Percentiles rank a stretch among this genome's conserved stretches.
Evolutionary conservation across 2,113 vertebrate species (phyloP).

Genomic region (Cygnus atratus): DNA sequence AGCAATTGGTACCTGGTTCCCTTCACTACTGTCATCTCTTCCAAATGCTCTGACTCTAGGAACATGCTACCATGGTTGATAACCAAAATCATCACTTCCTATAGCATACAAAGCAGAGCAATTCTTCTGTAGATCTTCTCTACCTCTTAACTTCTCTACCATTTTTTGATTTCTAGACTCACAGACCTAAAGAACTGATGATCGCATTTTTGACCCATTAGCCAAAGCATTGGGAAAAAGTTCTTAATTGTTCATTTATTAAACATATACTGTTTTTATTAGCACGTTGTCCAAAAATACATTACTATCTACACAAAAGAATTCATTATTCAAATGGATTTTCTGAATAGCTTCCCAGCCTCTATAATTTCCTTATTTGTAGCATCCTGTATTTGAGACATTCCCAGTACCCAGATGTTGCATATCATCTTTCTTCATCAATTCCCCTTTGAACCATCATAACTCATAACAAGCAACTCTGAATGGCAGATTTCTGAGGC

Average conservation of each 20-base stretch:
- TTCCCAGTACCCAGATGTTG: not conserved
- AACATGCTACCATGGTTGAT: accelerated
- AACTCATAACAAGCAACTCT: not conserved
- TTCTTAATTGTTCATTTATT: not conserved
- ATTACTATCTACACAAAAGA: not conserved
- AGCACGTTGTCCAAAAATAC: not conserved
- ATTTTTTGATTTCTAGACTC: not conserved
- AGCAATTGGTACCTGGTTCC: not conserved
- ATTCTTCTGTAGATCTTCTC: not conserved
- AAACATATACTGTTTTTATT: not conserved
- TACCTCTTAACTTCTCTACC: not conserved
- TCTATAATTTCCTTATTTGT: not conserved
- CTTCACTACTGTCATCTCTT: too few relatives aligned
- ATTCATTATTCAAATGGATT: not conserved
- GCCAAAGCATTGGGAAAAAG: not conserved
- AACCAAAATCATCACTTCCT: not conserved
- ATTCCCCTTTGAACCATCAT: not conserved
- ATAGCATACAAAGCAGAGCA: not conserved
- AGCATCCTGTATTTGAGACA: not conserved
- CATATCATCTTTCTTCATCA: not conserved
- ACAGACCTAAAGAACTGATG: not conserved
- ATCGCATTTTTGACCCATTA: not conserved
- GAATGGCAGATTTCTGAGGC: not conserved
- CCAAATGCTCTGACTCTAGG: not conserved
- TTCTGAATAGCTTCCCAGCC: not conserved